These are phyloP conservation scores for Chrysogorgia sp. DNA, from an alignment of 92 coral and sea anemone genomes.

Conservation along the genomic window DNA sequence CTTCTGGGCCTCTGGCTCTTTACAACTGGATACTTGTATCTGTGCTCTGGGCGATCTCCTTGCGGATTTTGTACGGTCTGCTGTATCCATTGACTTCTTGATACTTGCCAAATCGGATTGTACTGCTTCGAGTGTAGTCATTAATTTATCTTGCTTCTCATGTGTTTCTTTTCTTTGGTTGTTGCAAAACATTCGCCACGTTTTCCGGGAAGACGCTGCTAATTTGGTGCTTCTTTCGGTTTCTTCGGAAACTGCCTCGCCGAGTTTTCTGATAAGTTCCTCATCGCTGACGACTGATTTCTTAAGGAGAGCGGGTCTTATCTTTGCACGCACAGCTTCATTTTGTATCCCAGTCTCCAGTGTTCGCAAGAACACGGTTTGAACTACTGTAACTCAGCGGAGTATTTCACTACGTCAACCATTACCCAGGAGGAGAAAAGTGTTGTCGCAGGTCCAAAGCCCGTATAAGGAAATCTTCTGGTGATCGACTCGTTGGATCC, in stretches of 20 bases:
- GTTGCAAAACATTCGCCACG: neutral
- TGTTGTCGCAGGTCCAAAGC: conserved; percentile 7
- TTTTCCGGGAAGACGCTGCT: conserved; percentile 21
- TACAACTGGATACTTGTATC: no score
- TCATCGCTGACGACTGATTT: conserved; percentile 8
- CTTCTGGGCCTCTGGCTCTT: no score
- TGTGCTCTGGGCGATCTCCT: no score
- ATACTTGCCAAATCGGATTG: no score
- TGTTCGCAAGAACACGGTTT: conserved; percentile 1
- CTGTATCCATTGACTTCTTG: no score
- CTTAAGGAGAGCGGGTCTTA: neutral
- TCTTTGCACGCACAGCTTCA: conserved; percentile 4
- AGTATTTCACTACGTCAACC: conserved; percentile 15
- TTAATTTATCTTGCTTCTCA: no score
- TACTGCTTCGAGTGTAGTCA: no score
- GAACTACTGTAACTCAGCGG: neutral
- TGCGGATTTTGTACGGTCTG: no score
- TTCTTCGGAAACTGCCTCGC: conserved; percentile 40
- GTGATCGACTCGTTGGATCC: conserved; percentile 11
- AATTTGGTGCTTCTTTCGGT: conserved; percentile 18
- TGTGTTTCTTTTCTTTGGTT: no score
- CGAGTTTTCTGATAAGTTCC: conserved; percentile 9
- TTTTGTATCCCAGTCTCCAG: conserved; percentile 1
- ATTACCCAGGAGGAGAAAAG: neutral
- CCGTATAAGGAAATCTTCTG: neutral